phyloP scores from a whole-genome alignment of 2,888 invertebrate genomes.

The Hecatera dysodea region DNA sequence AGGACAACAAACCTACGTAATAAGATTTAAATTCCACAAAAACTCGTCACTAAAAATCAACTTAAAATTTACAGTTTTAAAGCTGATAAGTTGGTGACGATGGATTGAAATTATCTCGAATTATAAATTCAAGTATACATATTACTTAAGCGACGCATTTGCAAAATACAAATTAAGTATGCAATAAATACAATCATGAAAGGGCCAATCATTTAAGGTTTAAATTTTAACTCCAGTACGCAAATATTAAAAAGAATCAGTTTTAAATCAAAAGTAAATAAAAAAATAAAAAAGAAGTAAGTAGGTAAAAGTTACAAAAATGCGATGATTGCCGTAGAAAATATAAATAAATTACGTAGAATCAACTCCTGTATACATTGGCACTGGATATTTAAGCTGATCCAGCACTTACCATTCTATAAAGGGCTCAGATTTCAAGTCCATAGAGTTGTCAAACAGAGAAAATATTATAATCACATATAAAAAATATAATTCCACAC shows the following conservation, averaged over 20 bases:
- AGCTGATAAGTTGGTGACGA: background rate
- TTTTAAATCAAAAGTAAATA: constrained; percentile 3
- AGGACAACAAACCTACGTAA: background rate
- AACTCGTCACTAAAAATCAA: background rate
- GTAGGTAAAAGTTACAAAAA: constrained; percentile 10
- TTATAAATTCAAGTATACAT: background rate
- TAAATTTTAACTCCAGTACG: constrained; percentile 44
- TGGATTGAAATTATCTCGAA: background rate
- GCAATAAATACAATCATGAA: constrained; percentile 15
- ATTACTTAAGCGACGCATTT: constrained; percentile 37
- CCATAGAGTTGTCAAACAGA: background rate
- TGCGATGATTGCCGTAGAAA: background rate
- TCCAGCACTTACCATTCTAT: background rate
- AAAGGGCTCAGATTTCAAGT: background rate
- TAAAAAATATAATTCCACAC: constrained; percentile 53
- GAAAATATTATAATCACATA: constrained; percentile 34
- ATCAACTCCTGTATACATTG: background rate
- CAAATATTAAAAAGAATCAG: constrained; percentile 25
- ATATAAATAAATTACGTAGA: background rate
- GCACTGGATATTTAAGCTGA: background rate
- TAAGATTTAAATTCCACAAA: background rate
- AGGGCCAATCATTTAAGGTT: background rate
- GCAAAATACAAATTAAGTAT: constrained; percentile 28
- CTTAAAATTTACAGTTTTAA: background rate
- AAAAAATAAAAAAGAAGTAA: background rate